Conservation (phyloP, 92 coral and sea anemone species). For the Chrysogorgia sp. region DNA sequence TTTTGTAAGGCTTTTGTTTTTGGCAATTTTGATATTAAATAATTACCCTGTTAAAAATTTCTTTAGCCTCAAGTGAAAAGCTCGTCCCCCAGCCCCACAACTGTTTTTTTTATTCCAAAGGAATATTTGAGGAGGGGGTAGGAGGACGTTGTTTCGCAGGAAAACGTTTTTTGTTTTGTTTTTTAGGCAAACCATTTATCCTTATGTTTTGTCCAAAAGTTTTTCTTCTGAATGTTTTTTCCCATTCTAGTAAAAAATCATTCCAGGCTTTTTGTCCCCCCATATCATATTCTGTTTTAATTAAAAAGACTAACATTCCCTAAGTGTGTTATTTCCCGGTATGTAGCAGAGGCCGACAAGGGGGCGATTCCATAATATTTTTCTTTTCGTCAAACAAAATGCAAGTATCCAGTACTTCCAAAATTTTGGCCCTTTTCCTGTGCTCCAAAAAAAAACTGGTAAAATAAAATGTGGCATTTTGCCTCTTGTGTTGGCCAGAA, state of each 20-base stretch:
- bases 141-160: conserved; percentile 52
- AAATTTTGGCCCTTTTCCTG: no score
- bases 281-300: conserved; percentile 53
- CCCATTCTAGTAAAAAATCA: conserved; percentile 44
- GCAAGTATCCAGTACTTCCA: background rate
- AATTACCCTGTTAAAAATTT: conserved; percentile 46
- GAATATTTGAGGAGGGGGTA: conserved; percentile 53
- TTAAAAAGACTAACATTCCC: no score
- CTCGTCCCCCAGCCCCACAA: no score
- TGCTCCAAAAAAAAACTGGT: no score
- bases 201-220: no score
- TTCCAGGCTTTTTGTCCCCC: conserved; percentile 52
- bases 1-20: background rate
- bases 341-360: background rate
- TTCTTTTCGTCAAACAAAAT: background rate
- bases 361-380: background rate
- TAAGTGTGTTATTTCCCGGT: background rate
- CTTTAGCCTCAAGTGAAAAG: no score
- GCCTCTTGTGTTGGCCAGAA: conserved; percentile 24
- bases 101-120: no score
- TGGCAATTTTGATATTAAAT: no score
- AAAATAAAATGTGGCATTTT: no score
- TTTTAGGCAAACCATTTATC: conserved; percentile 48
- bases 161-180: conserved; percentile 12
- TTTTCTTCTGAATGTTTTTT: no score